These are phyloP conservation scores for Ammodytes dubius DNA, from an alignment of 2,113 vertebrate genomes.

Conservation along the genomic window DNA sequence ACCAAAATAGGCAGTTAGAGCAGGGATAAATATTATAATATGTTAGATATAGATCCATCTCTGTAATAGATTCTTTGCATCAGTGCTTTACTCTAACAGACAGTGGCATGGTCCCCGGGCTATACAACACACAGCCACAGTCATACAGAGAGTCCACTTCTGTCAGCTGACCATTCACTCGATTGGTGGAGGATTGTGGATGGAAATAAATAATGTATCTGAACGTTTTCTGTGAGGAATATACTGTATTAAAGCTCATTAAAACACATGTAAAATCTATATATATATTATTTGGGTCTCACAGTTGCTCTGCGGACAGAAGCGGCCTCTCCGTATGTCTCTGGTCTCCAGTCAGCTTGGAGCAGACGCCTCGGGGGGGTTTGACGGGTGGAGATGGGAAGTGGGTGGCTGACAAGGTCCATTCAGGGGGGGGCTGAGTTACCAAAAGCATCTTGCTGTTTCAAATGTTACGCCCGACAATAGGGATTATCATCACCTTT, in stretches of 20 bases:
- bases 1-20: constrained; percentile 99
- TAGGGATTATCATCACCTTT: constrained; percentile 43
- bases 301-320: constrained; percentile 56
- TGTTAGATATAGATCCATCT: constrained; percentile 91
- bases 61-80: constrained; percentile 89
- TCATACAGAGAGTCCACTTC: constrained; percentile 60
- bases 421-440: constrained; percentile 53
- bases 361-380: constrained; percentile 48
- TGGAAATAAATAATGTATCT: constrained; percentile 20
- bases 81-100: constrained; percentile 84
- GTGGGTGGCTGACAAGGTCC: constrained; percentile 67
- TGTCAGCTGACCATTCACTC: constrained; percentile 40
- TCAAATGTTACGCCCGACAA: constrained; percentile 23
- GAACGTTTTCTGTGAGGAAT: constrained; percentile 44
- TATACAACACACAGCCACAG: constrained; percentile 62
- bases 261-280: constrained; percentile 43
- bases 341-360: constrained; percentile 74
- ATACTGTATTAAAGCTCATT: constrained; percentile 51
- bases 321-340: constrained; percentile 46
- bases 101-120: constrained; percentile 69
- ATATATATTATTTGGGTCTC: constrained; percentile 9
- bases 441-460: constrained; percentile 65
- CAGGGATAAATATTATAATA: constrained; percentile 94
- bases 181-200: constrained; percentile 21
- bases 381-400: constrained; percentile 40